Evolutionary conservation across 2,888 invertebrate species (phyloP).

Genomic region (Pediacus dermestoides): DNA sequence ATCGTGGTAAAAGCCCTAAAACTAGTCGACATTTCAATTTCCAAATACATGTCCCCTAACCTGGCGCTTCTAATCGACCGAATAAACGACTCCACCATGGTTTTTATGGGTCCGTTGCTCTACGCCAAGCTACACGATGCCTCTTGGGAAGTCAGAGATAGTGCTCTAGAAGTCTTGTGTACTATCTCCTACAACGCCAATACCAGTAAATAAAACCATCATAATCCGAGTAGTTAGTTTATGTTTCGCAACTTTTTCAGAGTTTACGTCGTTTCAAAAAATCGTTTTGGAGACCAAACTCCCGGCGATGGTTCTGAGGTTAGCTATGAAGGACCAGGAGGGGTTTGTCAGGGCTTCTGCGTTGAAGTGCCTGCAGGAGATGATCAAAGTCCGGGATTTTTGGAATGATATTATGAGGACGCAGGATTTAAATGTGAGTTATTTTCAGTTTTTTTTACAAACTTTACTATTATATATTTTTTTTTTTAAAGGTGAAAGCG

Average conservation of each 20-base stretch:
- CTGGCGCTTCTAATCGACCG: constrained; percentile 69
- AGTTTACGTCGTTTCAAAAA: constrained; percentile 74
- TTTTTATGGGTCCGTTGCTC: constrained; percentile 64
- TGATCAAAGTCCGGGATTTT: constrained; percentile 61
- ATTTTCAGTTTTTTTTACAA: not conserved
- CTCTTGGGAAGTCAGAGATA: constrained; percentile 77
- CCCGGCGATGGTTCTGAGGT: constrained; percentile 61
- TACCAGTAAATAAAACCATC: constrained; percentile 58
- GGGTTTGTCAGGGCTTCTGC: constrained; percentile 75
- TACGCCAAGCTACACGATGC: constrained; percentile 67
- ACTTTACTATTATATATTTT: too few species aligned
- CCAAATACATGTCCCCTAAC: constrained; percentile 74
- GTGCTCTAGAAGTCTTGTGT: constrained; percentile 68
- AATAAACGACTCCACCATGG: constrained; percentile 59
- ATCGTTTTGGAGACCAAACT: constrained; percentile 64
- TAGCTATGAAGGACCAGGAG: constrained; percentile 67
- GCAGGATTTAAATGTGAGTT: constrained; percentile 60
- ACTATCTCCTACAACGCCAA: constrained; percentile 68
- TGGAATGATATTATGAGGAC: constrained; percentile 63
- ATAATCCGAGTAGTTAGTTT: constrained; percentile 4
- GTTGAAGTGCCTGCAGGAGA: constrained; percentile 65
- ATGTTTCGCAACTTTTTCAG: constrained; percentile 50
- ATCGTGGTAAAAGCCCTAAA: constrained; percentile 67
- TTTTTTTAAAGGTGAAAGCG: constrained; percentile 50
- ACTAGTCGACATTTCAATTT: constrained; percentile 65